Conservation (phyloP, 2,888 invertebrate genomes). For the Chloroclysta siterata region DNA sequence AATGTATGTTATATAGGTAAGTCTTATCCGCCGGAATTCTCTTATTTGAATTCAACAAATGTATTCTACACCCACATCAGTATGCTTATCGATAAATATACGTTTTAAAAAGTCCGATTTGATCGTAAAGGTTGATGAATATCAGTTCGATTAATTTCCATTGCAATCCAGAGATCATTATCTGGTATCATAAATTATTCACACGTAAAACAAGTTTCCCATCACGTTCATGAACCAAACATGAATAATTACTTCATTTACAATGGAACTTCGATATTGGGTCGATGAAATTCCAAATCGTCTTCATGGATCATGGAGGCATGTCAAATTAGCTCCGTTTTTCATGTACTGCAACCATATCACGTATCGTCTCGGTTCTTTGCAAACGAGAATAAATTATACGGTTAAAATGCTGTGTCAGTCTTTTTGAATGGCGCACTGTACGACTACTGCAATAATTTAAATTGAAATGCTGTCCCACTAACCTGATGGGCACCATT, state of each 20-base stretch:
- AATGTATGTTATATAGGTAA: no score
- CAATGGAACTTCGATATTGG: slow-evolving; percentile 59
- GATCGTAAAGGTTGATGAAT: slow-evolving; percentile 25
- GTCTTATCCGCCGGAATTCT: neutral
- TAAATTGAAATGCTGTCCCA: slow-evolving; percentile 44
- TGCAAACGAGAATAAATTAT: slow-evolving; percentile 58
- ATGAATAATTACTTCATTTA: slow-evolving; percentile 64
- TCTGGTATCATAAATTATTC: slow-evolving; percentile 34
- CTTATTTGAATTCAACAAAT: neutral
- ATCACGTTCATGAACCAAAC: slow-evolving; percentile 64
- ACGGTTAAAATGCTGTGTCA: slow-evolving; percentile 49
- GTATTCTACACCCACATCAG: slow-evolving; percentile 1
- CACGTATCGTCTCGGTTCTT: slow-evolving; percentile 58
- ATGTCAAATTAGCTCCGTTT: slow-evolving; percentile 56
- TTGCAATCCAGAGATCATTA: slow-evolving; percentile 26
- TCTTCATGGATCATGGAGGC: slow-evolving; percentile 49
- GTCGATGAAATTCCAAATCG: slow-evolving; percentile 62
- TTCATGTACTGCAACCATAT: slow-evolving; percentile 54
- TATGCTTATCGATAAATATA: slow-evolving; percentile 19
- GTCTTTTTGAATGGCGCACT: slow-evolving; percentile 46
- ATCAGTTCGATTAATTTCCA: slow-evolving; percentile 33
- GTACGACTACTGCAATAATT: slow-evolving; percentile 46
- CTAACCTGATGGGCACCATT: slow-evolving; percentile 97
- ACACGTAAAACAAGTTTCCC: slow-evolving; percentile 52
- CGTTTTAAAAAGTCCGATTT: slow-evolving; percentile 25